A percentile compares a stretch with the other conserved stretches of the same genome.
Evolutionary conservation across 2,797 vertebrate genomes (phyloP).

Genomic region (Danionella dracula): DNA sequence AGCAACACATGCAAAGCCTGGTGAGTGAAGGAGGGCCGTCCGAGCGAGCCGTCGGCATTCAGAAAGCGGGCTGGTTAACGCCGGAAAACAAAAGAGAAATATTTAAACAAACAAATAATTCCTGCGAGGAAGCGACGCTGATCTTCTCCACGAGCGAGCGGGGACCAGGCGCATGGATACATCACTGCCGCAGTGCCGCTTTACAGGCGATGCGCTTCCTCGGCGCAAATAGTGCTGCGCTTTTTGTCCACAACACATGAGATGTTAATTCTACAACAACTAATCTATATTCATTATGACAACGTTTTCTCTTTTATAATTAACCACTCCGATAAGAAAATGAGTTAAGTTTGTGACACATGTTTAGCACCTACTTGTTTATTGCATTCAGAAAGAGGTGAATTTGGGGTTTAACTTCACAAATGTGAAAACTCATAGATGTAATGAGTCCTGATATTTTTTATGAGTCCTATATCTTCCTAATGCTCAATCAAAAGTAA

Average conservation of each 20-base stretch:
- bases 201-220: slow-evolving; percentile 73
- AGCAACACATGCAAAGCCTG: slow-evolving; percentile 78
- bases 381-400: no score
- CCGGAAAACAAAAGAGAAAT: slow-evolving; percentile 56
- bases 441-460: no score
- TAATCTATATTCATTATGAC: no score
- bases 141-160: slow-evolving; percentile 63
- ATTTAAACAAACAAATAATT: slow-evolving; percentile 67
- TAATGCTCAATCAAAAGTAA: no score
- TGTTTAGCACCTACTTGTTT: no score
- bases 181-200: slow-evolving; percentile 78
- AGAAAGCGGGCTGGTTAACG: slow-evolving; percentile 48
- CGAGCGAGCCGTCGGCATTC: slow-evolving; percentile 71
- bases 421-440: no score
- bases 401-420: no score
- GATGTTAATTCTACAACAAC: neutral
- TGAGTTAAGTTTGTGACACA: no score
- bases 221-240: slow-evolving; percentile 70
- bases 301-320: no score
- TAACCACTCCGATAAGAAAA: no score
- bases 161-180: slow-evolving; percentile 75
- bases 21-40: slow-evolving; percentile 63
- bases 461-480: no score
- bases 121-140: slow-evolving; percentile 62
- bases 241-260: slow-evolving; percentile 20